Conservation (phyloP, 2,797 vertebrate genomes). For the Pangasius mekongensis region DNA sequence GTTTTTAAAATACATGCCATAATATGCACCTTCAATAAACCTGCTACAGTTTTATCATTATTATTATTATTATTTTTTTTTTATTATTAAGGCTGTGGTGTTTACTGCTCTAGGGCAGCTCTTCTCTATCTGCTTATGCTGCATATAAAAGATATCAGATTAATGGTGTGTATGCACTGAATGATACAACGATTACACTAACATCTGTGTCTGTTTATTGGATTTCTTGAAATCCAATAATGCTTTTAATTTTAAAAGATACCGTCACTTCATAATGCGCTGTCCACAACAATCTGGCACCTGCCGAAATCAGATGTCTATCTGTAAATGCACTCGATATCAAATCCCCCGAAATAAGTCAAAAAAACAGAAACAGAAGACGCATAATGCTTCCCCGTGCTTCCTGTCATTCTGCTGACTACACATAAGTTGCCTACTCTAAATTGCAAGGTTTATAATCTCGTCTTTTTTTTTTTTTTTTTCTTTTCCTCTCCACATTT, state of each 20-base stretch:
- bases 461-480: neutral
- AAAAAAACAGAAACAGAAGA: neutral
- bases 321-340: neutral
- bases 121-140: neutral
- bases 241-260: neutral
- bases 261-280: neutral
- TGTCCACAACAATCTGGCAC: neutral
- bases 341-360: neutral
- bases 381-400: neutral
- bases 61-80: neutral
- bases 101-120: neutral
- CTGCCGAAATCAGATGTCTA: neutral
- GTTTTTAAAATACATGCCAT: neutral
- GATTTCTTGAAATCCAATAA: neutral
- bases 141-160: neutral
- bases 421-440: neutral
- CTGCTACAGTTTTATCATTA: neutral
- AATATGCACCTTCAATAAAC: neutral
- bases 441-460: neutral
- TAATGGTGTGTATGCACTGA: too few relatives aligned
- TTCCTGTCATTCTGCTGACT: conserved; percentile 8
- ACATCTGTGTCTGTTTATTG: neutral
- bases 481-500: neutral
- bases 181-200: neutral
- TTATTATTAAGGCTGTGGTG: neutral